Base-by-base conservation (phyloP, 2,797 vertebrate genomes). In the Falco novaeseelandiae region DNA sequence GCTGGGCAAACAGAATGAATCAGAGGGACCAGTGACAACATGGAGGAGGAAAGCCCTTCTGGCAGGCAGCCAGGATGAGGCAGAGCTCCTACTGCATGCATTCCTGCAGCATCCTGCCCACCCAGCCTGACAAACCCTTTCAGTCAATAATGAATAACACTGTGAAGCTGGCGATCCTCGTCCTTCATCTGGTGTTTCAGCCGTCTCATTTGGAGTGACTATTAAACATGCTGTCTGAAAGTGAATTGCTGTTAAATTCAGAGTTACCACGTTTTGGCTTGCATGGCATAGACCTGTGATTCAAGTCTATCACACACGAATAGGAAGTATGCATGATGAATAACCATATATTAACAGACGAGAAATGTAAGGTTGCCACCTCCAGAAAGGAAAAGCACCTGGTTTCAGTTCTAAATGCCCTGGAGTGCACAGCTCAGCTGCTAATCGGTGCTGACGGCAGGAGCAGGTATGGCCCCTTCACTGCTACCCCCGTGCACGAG, bases 1-100 rank as follows among this genome's bases (percentile, higher is more conserved):
- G 66, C 87, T 0, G 5, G 59, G 91, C 93, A 94, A 91, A 82
- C 94, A 57, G 93, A 0, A 23, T 90, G 94, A 96, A 85, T 96
- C 93, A 96, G 93, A 93, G 92, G 86, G 51, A 42, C 2, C 48
- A 23, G 93, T 85, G 91, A 95, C 87, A 89, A n/a, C 81, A 46
- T n/a, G 92, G 94, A 95, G 94, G 92, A 96, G 95, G 96, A 92
- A 96, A 97, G 95, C 94, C 93, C 94, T 92, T 12, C 63, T 93
- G 93, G 95, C 90, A 40, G 66, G 9, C 23, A 1, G 93, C 88
- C 93, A 80, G 71, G 78, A 15, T 52, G 87, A 87, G 86, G 63
- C 91, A 91, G 67, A 7, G 84, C 82, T 84, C 91, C 90, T 52
- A 3, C 25, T 19, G 92, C 32, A 14, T 67, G 59, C 40, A 12